A percentile compares a stretch with the other conserved stretches of the same genome.
Evolutionary conservation across 1,140 invertebrate genomes (phyloP).

Genomic region (Mercenaria mercenaria): DNA sequence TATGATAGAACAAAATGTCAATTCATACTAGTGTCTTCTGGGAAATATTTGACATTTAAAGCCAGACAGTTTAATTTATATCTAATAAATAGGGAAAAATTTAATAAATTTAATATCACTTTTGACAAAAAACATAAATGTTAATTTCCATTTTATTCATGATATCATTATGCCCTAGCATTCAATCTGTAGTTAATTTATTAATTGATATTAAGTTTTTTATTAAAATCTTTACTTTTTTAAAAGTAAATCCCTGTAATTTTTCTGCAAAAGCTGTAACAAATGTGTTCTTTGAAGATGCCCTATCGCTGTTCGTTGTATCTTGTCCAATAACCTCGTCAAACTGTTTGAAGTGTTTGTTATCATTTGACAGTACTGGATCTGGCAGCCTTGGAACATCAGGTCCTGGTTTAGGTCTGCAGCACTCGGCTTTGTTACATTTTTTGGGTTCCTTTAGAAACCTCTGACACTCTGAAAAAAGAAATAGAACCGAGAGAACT

Average conservation of each 20-base stretch:
- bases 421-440: constrained; percentile 34
- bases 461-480: background rate
- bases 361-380: constrained; percentile 12
- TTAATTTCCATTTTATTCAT: background rate
- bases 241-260: background rate
- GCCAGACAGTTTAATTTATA: too few relatives aligned
- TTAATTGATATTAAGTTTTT: background rate
- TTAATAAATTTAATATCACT: background rate
- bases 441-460: background rate
- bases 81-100: background rate
- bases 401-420: background rate
- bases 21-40: too few relatives aligned
- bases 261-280: constrained; percentile 28
- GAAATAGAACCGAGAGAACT: background rate
- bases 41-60: too few relatives aligned
- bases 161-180: background rate
- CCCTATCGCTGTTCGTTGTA: constrained; percentile 25
- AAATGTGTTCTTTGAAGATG: constrained; percentile 17
- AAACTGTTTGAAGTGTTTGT: constrained; percentile 39
- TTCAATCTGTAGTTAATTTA: background rate
- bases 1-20: too few relatives aligned
- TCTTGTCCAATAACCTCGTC: background rate
- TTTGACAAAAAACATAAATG: background rate
- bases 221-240: background rate
- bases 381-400: constrained; percentile 35